phyloP scores from a whole-genome alignment of 2,113 vertebrate species.

The Isurus oxyrinchus region DNA sequence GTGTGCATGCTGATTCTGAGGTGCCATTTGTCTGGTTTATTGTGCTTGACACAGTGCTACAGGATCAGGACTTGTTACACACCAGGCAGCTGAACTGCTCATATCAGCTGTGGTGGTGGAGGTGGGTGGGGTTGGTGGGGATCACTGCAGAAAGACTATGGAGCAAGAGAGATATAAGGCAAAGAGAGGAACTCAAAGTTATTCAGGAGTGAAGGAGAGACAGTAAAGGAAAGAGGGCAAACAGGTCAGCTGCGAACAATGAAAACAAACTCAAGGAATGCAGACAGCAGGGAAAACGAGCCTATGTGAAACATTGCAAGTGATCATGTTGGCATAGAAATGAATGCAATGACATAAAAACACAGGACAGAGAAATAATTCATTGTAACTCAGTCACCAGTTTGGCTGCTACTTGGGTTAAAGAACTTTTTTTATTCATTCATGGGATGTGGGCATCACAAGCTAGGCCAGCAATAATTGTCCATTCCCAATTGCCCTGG shows the following conservation, averaged over 20 bases:
- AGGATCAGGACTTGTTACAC: not conserved
- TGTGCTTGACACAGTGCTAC: not conserved
- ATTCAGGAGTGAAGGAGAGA: not conserved
- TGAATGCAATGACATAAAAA: not conserved
- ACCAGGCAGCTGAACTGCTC: not conserved
- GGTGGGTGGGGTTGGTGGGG: too few relatives aligned
- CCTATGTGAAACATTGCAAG: slow-evolving; percentile 36
- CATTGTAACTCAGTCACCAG: not conserved
- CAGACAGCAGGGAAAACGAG: too few relatives aligned
- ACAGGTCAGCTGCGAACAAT: not conserved
- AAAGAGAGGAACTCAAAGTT: not conserved
- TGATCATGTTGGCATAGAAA: slow-evolving; percentile 42
- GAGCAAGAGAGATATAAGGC: not conserved
- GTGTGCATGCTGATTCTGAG: not conserved
- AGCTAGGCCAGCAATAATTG: too few relatives aligned
- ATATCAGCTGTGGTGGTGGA: too few relatives aligned
- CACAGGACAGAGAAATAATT: not conserved
- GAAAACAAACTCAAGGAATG: not conserved
- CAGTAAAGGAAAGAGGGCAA: not conserved
- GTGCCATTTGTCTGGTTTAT: not conserved
- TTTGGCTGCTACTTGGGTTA: not conserved
- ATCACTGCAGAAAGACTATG: not conserved
- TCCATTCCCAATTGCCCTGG: too few relatives aligned
- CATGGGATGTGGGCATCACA: too few relatives aligned
- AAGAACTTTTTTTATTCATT: too few relatives aligned